phyloP scores from a whole-genome alignment of 2,113 vertebrate species.

The Amazona vittata region DNA sequence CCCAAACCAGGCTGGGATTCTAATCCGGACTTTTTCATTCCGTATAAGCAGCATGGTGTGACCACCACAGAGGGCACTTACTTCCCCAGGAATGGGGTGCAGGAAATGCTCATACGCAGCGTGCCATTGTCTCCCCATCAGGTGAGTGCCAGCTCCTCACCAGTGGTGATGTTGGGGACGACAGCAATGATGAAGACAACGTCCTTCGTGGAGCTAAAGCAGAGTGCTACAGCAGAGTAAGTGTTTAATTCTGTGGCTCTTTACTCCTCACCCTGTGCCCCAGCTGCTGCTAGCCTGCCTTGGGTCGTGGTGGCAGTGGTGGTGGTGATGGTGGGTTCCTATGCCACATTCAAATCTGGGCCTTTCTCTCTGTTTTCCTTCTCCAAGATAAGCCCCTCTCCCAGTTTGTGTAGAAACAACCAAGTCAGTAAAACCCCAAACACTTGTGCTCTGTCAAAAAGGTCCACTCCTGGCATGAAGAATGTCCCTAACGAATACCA shows the following conservation, averaged over 20 bases:
- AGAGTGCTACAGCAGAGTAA: conserved; percentile 76
- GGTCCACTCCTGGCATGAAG: background rate
- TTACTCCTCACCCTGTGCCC: background rate
- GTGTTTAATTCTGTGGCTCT: background rate
- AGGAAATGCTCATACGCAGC: background rate
- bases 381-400: background rate
- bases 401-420: background rate
- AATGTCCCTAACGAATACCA: background rate
- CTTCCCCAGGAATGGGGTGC: background rate
- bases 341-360: background rate
- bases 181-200: conserved; percentile 55
- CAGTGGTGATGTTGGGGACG: background rate
- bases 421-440: background rate
- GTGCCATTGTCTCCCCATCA: background rate
- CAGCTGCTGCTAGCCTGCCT: background rate
- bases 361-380: background rate
- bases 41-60: background rate
- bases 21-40: background rate
- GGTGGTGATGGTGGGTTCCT: background rate
- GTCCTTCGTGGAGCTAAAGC: conserved; percentile 55
- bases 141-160: conserved; percentile 53
- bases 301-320: background rate
- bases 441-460: background rate
- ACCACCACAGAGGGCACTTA: background rate
- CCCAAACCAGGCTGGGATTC: background rate